Evolutionary conservation across 2,888 invertebrate genomes (phyloP).

Genomic region (Muschampia plurimacula): DNA sequence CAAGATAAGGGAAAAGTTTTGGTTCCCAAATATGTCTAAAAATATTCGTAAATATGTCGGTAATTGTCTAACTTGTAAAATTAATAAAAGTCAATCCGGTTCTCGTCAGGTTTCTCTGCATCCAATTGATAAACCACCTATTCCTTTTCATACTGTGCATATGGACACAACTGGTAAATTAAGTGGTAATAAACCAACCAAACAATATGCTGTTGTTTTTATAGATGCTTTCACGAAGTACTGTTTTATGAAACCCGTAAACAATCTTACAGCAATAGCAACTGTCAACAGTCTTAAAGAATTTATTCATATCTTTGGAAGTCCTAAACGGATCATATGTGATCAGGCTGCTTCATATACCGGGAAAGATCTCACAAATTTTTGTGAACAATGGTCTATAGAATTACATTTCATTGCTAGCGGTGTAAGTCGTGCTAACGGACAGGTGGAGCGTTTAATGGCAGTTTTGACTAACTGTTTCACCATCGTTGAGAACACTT

Average conservation of each 20-base stretch:
- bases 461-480: slow-evolving; percentile 44
- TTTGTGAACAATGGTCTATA: not conserved
- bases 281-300: not conserved
- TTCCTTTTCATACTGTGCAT: slow-evolving; percentile 41
- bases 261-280: not conserved
- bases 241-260: not conserved
- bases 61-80: slow-evolving; percentile 53
- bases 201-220: not conserved
- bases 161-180: not conserved
- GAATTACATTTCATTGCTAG: not conserved
- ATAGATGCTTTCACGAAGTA: not conserved
- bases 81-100: slow-evolving; percentile 51
- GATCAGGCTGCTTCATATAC: not conserved
- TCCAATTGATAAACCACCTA: slow-evolving; percentile 40
- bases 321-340: not conserved
- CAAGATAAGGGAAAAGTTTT: slow-evolving; percentile 41
- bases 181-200: not conserved
- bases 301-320: not conserved
- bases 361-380: not conserved
- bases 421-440: not conserved
- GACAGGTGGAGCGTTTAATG: not conserved
- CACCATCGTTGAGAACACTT: slow-evolving; percentile 41
- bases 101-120: not conserved
- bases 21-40: not conserved
- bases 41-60: not conserved